Evolutionary conservation across 2,888 invertebrate genomes (phyloP).

Genomic region (Hydrotaea cyrtoneurina): DNA sequence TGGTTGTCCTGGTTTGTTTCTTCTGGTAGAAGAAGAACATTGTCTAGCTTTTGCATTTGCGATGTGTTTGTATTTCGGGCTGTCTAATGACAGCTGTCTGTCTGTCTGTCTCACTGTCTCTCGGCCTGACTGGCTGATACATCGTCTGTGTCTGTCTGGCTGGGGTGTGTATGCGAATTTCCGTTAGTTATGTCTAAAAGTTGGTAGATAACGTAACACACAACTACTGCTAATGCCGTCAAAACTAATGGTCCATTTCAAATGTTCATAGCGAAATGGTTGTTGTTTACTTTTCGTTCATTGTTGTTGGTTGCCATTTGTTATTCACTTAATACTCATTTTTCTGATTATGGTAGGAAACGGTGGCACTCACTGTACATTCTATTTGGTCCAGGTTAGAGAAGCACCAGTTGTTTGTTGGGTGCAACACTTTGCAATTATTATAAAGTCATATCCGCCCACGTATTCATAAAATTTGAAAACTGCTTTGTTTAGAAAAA

Average conservation of each 20-base stretch:
- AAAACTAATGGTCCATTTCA: constrained; percentile 79
- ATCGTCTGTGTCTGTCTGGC: constrained; percentile 42
- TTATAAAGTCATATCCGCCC: too few relatives aligned
- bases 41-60: constrained; percentile 68
- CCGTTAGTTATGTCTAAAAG: constrained; percentile 31
- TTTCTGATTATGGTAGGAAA: background rate
- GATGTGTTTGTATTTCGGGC: background rate
- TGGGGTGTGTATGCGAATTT: background rate
- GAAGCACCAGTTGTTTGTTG: too few relatives aligned
- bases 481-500: too few relatives aligned
- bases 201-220: constrained; percentile 64
- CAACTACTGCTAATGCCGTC: constrained; percentile 75
- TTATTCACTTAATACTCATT: constrained; percentile 15
- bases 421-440: too few relatives aligned
- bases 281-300: constrained; percentile 13
- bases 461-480: too few relatives aligned
- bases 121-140: constrained; percentile 37
- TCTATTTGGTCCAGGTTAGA: too few relatives aligned
- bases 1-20: background rate
- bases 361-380: too few relatives aligned
- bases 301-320: background rate
- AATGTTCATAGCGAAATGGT: constrained; percentile 66
- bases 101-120: background rate
- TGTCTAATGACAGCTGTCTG: constrained; percentile 19
- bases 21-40: too few relatives aligned